Percentiles rank a stretch among this genome's conserved stretches.
Conservation (phyloP, 2,797 vertebrate species). For the Macrochelys suwanniensis region DNA sequence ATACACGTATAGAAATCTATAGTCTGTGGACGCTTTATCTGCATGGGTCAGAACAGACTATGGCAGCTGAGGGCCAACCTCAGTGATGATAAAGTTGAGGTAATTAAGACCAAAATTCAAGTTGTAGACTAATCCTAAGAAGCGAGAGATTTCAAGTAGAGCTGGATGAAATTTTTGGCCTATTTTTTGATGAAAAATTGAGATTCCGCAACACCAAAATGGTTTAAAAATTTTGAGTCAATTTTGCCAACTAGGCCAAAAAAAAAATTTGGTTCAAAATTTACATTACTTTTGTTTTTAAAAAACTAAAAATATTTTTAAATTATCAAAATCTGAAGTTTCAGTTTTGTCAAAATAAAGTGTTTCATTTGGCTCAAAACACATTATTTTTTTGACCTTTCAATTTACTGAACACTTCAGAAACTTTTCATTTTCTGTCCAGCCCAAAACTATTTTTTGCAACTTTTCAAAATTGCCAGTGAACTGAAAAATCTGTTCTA, state of each 20-base stretch:
- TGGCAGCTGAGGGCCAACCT: constrained; percentile 41
- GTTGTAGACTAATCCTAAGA: neutral
- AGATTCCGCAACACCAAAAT: neutral
- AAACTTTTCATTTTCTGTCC: no score
- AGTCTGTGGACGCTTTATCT: constrained; percentile 34
- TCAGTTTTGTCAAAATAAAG: neutral
- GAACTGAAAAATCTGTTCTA: neutral
- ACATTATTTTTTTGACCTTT: neutral
- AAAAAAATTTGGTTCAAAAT: neutral
- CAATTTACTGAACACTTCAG: neutral
- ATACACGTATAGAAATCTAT: neutral
- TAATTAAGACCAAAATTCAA: neutral
- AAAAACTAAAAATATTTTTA: neutral
- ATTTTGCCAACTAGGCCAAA: no score
- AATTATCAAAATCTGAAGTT: neutral
- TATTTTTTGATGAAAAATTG: neutral
- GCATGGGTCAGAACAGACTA: neutral
- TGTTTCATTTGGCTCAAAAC: neutral
- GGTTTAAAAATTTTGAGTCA: neutral
- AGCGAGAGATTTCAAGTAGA: neutral
- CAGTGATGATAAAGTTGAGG: constrained; percentile 6
- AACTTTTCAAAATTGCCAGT: neutral
- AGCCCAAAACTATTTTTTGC: neutral
- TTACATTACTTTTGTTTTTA: neutral
- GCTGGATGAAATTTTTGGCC: neutral